Evolutionary conservation across 2,797 vertebrate species (phyloP).

Genomic region (Squalus acanthias): DNA sequence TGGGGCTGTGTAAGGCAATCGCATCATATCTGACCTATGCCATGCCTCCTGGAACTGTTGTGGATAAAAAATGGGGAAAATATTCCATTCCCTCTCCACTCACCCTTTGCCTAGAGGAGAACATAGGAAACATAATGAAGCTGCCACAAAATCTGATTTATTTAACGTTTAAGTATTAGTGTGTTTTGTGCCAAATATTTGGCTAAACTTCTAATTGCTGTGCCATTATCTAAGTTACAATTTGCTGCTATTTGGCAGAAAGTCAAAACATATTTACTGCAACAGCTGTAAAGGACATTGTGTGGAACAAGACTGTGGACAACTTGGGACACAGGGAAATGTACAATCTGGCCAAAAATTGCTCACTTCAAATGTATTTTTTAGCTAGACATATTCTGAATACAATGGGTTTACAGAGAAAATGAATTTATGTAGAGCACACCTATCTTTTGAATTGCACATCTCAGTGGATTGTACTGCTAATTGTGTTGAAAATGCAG

Average conservation of each 20-base stretch:
- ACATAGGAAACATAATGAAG: background rate
- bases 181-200: background rate
- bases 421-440: background rate
- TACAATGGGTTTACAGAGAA: background rate
- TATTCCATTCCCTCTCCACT: background rate
- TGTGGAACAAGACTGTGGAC: background rate
- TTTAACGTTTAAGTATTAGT: background rate
- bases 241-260: background rate
- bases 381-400: background rate
- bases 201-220: background rate
- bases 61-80: background rate
- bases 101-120: background rate
- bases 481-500: background rate
- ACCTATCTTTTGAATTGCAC: background rate
- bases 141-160: background rate
- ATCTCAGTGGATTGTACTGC: background rate
- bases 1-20: background rate
- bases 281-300: background rate
- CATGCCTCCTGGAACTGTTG: background rate
- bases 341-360: background rate
- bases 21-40: background rate
- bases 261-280: slow-evolving; percentile 18
- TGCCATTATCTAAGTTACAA: slow-evolving; percentile 19
- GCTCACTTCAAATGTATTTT: background rate
- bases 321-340: slow-evolving; percentile 5